Evolutionary conservation across 2,113 vertebrate genomes (phyloP).

Genomic region (Mastomys natalensis): DNA sequence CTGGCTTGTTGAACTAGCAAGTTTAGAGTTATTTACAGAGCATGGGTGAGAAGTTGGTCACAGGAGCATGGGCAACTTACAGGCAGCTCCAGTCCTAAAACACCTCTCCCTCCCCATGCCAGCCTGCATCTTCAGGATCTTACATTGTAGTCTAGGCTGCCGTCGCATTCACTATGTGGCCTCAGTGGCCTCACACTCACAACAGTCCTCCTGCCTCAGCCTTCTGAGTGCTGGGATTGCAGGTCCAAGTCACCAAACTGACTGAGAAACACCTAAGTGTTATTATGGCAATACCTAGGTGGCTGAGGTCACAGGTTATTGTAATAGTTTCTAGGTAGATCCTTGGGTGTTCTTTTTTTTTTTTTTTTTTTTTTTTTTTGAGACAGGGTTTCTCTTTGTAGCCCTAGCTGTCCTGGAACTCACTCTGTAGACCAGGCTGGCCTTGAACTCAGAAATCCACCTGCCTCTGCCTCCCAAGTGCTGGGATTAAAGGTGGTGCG

Average conservation of each 20-base stretch:
- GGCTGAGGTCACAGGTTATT: too few species aligned
- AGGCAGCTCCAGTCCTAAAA: not conserved
- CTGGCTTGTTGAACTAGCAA: not conserved
- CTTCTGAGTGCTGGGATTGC: not conserved
- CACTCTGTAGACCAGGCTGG: too few species aligned
- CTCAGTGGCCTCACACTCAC: not conserved
- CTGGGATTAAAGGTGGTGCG: too few species aligned
- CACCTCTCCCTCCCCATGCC: too few species aligned
- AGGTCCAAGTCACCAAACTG: not conserved
- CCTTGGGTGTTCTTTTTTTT: not conserved
- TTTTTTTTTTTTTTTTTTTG: not conserved
- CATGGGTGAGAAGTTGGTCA: not conserved
- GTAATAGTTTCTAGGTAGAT: not conserved
- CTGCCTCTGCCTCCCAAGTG: too few species aligned
- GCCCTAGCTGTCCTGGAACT: too few species aligned
- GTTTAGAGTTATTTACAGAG: not conserved
- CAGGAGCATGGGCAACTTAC: not conserved
- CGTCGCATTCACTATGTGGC: not conserved
- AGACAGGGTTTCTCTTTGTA: too few species aligned
- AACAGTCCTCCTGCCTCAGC: not conserved
- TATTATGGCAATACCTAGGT: not conserved
- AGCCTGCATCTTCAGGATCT: not conserved
- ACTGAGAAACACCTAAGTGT: not conserved
- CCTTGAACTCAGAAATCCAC: too few species aligned
- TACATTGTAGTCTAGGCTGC: not conserved